Evolutionary conservation across 1,140 invertebrate species (phyloP).

Genomic region (Drosophila saltans): DNA sequence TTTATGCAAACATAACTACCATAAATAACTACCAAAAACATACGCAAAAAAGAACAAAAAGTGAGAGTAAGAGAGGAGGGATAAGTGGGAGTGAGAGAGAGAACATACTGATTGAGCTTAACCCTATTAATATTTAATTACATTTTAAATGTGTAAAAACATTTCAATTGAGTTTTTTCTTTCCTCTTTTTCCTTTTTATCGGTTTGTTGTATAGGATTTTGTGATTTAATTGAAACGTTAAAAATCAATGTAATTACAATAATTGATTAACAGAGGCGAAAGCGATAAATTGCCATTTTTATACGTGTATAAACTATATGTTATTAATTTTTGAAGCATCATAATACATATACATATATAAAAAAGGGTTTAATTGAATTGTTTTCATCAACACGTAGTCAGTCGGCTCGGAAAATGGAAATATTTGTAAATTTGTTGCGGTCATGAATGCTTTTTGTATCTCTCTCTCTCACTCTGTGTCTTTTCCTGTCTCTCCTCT

Average conservation of each 20-base stretch:
- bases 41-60: conserved; percentile 34
- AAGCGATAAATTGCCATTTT: conserved; percentile 46
- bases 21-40: conserved; percentile 48
- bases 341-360: conserved; percentile 9
- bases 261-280: conserved; percentile 50
- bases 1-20: conserved; percentile 29
- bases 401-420: conserved; percentile 23
- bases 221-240: conserved; percentile 47
- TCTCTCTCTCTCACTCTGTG: not conserved
- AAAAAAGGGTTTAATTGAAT: conserved; percentile 62
- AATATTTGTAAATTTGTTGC: conserved; percentile 45
- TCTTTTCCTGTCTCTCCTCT: no score
- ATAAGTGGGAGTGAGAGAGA: conserved; percentile 14
- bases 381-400: conserved; percentile 56
- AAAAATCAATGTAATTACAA: conserved; percentile 57
- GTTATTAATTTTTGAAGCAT: conserved; percentile 27
- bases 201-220: not conserved
- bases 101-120: not conserved
- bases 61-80: conserved; percentile 29
- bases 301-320: not conserved
- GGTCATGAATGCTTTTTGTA: conserved; percentile 44
- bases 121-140: conserved; percentile 68
- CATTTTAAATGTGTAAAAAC: conserved; percentile 58
- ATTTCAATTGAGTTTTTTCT: conserved; percentile 26
- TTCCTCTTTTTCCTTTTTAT: not conserved